Evolutionary conservation across 2,888 invertebrate genomes (phyloP), one percentile per base, ranked within the genome.

Genomic region (Allacma fusca): DNA sequence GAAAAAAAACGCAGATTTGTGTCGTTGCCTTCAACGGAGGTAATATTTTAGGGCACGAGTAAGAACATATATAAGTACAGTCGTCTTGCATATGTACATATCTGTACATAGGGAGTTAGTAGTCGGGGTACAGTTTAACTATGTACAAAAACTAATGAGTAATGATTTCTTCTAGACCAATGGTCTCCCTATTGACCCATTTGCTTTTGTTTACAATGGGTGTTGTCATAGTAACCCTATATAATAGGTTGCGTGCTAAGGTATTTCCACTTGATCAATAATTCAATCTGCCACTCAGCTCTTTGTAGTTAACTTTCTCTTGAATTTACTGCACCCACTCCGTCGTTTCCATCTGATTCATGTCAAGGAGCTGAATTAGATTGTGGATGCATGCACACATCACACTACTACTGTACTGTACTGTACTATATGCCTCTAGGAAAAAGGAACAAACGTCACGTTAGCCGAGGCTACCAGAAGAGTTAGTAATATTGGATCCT

Each of bases 141-240:
- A n/a, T 40, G 13, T 40, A 13, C 40, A 40, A 40, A 59, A 59
- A 23, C 12, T 59, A 59, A 59, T 59, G n/a, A 59, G 59, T 59
- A 59, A 59, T 59, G 59, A 59, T 59, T 59, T 59, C 59, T 67
- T 67, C 1, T 34, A 57, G 24, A 28, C 43, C 57, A 71, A 50
- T 71, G 57, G 50, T 57, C 21, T 26, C 26, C 50, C 50, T 79
- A 79, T 79, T 79, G 79, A 79, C 77, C 79, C 77, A 78, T 68
- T 79, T 77, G 72, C 29, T 57, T 75, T 75, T 79, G 79, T 79
- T 79, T 64, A 68, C 72, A 28, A 43, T 67, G 23, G 71, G 50
- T 24, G 62, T 67, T 50, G 29, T 70, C 76, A 59, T 79, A 72
- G 76, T 62, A 62, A 79, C 76, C 12, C 19, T 43, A 21, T 59